Evolutionary conservation across 1,140 invertebrate species (phyloP), one percentile per base, ranked within the genome.

Genomic region (Leptopilina clavipes): DNA sequence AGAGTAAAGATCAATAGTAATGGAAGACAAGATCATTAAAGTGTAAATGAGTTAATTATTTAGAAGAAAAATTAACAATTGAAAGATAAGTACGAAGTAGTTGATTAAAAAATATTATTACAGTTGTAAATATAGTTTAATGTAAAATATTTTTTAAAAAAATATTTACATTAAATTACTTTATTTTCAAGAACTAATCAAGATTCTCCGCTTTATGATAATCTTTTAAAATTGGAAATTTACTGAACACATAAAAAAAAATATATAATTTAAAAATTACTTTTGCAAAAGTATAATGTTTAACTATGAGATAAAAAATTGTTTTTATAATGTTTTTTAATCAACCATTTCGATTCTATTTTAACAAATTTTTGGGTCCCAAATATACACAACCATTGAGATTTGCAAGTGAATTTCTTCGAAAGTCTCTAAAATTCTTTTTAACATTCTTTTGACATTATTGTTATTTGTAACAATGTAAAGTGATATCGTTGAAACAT

Each of bases 11-110:
- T 59, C 84, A 31, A 31, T 31, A 31, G 25, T 31, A 2, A 31
- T 31, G 84, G 84, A 85, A 85, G 83, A 84, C 79, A 73, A 85
- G 84, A 83, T 83, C 77, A 52, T 84, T 79, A 84, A 75, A 17
- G 37, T 7, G 72, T 37, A 78, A 80, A 77, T 78, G 18, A 59
- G 52, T n/a, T n/a, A n/a, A 80, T 78, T 2, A 31, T 31, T 31
- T 31, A 31, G 25, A 31, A 31, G 25, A 40, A 40, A 40, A 40
- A 48, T 40, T 25, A 84, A 83, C 70, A 18, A 40, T 80, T 65
- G 1, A 65, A 37, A n/a, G 56, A 25, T 25, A 45, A 81, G n/a
- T 22, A 65, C 12, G 2, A n/a, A 59, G 19, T 7, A 17, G n/a
- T 7, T 17, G 44, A 48, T 1, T 48, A n/a, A 48, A 48, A 40